A percentile compares a stretch with the other conserved stretches of the same genome.
These are phyloP conservation scores for Pan paniscus DNA, from an alignment of 2,113 vertebrate genomes.

Conservation along the genomic window DNA sequence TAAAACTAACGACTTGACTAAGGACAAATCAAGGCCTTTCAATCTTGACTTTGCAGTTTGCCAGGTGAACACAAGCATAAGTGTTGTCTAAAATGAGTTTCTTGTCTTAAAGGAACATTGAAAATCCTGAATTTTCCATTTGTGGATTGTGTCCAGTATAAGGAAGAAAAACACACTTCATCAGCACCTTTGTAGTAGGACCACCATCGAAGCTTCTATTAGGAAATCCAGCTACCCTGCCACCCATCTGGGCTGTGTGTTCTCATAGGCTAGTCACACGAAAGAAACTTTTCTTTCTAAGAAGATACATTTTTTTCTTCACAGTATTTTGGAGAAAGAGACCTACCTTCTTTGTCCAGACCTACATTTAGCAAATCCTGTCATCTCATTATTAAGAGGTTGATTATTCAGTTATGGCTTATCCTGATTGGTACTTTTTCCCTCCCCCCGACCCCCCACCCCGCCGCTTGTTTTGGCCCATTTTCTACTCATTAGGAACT, in stretches of 20 bases:
- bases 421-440: not conserved
- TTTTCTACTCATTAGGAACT: constrained; percentile 59
- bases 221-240: not conserved
- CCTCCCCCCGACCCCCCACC: not conserved
- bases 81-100: constrained; percentile 25
- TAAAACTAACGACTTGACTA: constrained; percentile 48
- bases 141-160: constrained; percentile 11
- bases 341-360: not conserved
- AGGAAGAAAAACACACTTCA: constrained; percentile 36
- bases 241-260: not conserved
- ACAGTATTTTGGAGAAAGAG: constrained; percentile 15
- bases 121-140: constrained; percentile 46
- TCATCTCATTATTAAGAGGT: not conserved
- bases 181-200: constrained; percentile 9
- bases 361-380: constrained; percentile 7
- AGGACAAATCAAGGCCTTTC: constrained; percentile 32
- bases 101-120: constrained; percentile 46
- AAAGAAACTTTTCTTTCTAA: constrained; percentile 16
- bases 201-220: constrained; percentile 28
- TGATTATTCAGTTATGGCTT: not conserved
- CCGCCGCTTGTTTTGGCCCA: constrained; percentile 18
- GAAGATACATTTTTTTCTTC: constrained; percentile 2
- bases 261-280: not conserved
- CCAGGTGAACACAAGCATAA: constrained; percentile 2
- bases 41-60: constrained; percentile 36